A percentile compares a stretch with the other conserved stretches of the same genome.
Conservation (phyloP, 1,140 invertebrate species). For the Dinothrombium tinctorium region DNA sequence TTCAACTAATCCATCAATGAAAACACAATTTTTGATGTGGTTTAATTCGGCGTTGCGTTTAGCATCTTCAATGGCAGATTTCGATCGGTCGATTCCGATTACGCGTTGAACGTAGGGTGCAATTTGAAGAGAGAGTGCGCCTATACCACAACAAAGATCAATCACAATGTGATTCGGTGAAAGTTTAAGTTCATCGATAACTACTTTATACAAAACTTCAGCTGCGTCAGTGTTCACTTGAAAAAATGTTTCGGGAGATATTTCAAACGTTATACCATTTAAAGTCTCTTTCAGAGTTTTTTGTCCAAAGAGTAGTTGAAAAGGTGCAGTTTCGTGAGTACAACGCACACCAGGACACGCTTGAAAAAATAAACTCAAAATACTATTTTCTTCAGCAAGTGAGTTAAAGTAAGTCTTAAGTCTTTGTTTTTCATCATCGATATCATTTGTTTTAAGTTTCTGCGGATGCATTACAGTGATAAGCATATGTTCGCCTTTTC, state of each 20-base stretch:
- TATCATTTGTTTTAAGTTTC: slow-evolving; percentile 30
- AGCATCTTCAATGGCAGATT: slow-evolving; percentile 69
- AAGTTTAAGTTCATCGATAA: slow-evolving; percentile 38
- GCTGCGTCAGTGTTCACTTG: slow-evolving; percentile 66
- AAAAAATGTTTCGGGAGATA: slow-evolving; percentile 79
- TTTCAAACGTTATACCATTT: slow-evolving; percentile 52
- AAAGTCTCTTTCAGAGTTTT: slow-evolving; percentile 58
- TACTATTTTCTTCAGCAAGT: slow-evolving; percentile 32
- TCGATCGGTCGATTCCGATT: slow-evolving; percentile 64
- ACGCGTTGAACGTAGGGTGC: slow-evolving; percentile 30
- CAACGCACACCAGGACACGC: slow-evolving; percentile 7
- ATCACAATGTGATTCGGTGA: slow-evolving; percentile 41
- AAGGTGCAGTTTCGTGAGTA: slow-evolving; percentile 11
- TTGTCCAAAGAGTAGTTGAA: slow-evolving; percentile 37
- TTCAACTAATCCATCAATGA: slow-evolving; percentile 71
- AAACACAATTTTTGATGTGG: slow-evolving; percentile 48
- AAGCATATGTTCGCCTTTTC: slow-evolving; percentile 43
- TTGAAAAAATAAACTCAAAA: slow-evolving; percentile 57
- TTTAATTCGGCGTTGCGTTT: slow-evolving; percentile 58
- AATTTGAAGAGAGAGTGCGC: slow-evolving; percentile 57
- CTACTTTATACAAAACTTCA: slow-evolving; percentile 55
- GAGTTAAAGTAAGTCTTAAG: slow-evolving; percentile 34
- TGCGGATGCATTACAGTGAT: slow-evolving; percentile 43
- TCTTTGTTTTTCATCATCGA: slow-evolving; percentile 36
- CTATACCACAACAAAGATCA: slow-evolving; percentile 91